These are phyloP conservation scores for Acrobasis consociella DNA, from an alignment of 2,888 invertebrate genomes.

Conservation along the genomic window DNA sequence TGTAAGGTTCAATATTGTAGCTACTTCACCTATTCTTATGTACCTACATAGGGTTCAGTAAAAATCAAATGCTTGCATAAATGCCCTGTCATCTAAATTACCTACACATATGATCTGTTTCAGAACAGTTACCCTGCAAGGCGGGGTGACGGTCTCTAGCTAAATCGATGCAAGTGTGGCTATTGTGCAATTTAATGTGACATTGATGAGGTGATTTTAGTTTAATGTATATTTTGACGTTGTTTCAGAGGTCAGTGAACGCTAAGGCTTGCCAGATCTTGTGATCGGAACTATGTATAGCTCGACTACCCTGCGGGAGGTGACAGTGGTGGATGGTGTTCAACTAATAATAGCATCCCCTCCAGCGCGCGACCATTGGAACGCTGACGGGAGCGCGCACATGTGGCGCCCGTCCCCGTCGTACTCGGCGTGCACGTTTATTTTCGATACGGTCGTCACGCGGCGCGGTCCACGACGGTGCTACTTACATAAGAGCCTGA, in stretches of 20 bases:
- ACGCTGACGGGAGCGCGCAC: conserved; percentile 73
- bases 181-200: conserved; percentile 10
- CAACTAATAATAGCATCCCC: conserved; percentile 81
- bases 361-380: conserved; percentile 72
- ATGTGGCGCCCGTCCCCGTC: conserved; percentile 74
- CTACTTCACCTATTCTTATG: not conserved
- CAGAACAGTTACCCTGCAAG: not conserved
- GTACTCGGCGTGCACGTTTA: conserved; percentile 71
- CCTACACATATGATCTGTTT: not conserved
- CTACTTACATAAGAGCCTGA: conserved; percentile 69
- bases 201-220: conserved; percentile 16
- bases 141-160: conserved; percentile 2
- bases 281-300: conserved; percentile 79
- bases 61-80: not conserved
- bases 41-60: not conserved
- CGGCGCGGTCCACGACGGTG: conserved; percentile 73
- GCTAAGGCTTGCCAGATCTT: conserved; percentile 75
- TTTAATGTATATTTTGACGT: conserved; percentile 41
- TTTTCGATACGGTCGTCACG: conserved; percentile 79
- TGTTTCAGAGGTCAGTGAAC: conserved; percentile 78
- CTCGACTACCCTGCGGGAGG: conserved; percentile 80
- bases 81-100: not conserved
- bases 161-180: conserved; percentile 4
- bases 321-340: conserved; percentile 81
- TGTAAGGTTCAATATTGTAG: conserved; percentile 23